A percentile compares a stretch with the other conserved stretches of the same genome.
Conservation (phyloP, 1,140 invertebrate genomes). For the Drosophila arizonae region DNA sequence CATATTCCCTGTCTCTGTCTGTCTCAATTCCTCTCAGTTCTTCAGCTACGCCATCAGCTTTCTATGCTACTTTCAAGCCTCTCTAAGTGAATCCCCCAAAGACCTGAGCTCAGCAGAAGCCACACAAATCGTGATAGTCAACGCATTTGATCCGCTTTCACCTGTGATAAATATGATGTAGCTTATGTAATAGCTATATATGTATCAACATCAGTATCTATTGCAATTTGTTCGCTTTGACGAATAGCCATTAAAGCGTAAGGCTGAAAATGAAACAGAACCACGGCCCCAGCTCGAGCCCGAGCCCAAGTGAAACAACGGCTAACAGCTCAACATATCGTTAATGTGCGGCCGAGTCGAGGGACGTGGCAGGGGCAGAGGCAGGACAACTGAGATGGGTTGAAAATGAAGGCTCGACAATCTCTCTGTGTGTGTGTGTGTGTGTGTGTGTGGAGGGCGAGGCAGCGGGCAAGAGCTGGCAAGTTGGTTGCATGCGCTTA, state of each 20-base stretch:
- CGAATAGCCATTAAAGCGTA: slow-evolving; percentile 58
- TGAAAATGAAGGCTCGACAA: slow-evolving; percentile 30
- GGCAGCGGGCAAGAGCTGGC: neutral
- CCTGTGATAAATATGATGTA: neutral
- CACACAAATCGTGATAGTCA: too few species aligned
- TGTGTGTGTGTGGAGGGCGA: neutral
- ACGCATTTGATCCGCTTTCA: too few species aligned
- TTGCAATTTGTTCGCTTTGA: slow-evolving; percentile 61
- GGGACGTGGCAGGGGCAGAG: neutral
- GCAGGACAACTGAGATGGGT: slow-evolving; percentile 4
- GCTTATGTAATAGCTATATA: neutral
- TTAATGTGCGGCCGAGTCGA: slow-evolving; percentile 56
- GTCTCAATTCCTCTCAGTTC: neutral
- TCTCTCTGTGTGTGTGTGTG: neutral
- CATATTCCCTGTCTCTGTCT: neutral
- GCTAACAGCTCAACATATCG: slow-evolving; percentile 60
- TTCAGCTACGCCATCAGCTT: neutral
- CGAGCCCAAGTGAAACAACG: slow-evolving; percentile 36
- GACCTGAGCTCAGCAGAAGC: too few species aligned
- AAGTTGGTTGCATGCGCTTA: slow-evolving; percentile 72
- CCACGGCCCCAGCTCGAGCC: neutral
- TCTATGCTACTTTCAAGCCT: neutral
- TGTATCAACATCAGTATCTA: slow-evolving; percentile 19
- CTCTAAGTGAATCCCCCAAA: neutral
- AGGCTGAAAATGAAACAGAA: slow-evolving; percentile 12